phyloP scores from a whole-genome alignment of 2,113 vertebrate genomes.

The Channa maculata region DNA sequence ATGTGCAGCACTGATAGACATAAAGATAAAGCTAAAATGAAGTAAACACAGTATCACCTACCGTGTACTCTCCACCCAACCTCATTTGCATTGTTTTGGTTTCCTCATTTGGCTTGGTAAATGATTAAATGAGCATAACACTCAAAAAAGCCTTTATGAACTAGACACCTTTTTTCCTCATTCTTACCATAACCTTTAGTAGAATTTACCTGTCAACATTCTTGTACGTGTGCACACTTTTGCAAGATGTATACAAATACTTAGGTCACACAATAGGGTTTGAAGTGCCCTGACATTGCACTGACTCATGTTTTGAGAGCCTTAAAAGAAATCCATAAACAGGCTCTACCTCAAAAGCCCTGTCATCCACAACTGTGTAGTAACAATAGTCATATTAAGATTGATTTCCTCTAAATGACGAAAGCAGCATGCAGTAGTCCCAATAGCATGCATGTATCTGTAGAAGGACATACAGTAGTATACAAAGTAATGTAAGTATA shows the following conservation, averaged over 20 bases:
- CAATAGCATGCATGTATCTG: too few species aligned
- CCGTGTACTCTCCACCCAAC: neutral
- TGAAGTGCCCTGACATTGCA: neutral
- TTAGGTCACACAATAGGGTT: neutral
- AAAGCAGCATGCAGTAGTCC: neutral
- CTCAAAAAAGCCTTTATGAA: neutral
- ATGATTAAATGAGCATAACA: neutral
- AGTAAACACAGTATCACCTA: neutral
- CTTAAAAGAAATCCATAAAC: neutral
- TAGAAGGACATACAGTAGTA: too few species aligned
- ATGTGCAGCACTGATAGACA: neutral
- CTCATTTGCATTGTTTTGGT: neutral
- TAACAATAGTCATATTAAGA: neutral
- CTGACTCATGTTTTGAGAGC: too few species aligned
- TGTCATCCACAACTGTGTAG: neutral
- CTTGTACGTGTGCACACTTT: neutral
- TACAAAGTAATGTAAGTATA: neutral
- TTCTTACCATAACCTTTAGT: neutral
- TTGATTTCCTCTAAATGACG: neutral
- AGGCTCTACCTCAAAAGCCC: neutral
- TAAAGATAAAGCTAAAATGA: neutral
- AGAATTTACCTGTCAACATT: neutral
- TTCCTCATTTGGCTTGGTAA: conserved; percentile 19
- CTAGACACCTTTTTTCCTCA: too few species aligned
- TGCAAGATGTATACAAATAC: neutral